Percentiles rank a stretch among this genome's conserved stretches.
phyloP scores from a whole-genome alignment of 2,888 invertebrate species.

The Conchocele bisecta region DNA sequence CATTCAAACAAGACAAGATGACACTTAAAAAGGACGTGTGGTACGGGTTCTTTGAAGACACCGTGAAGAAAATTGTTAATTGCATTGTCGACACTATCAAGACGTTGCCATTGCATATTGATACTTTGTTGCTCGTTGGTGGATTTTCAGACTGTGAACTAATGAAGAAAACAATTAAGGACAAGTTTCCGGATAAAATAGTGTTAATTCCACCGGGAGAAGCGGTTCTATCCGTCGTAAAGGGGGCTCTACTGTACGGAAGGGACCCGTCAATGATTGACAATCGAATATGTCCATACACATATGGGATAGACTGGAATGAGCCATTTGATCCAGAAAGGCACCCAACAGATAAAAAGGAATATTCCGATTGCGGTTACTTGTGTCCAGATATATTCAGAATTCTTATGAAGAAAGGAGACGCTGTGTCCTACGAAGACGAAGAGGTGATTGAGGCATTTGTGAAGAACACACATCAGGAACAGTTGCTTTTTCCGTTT shows the following conservation, averaged over 20 bases:
- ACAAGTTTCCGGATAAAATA: constrained; percentile 8
- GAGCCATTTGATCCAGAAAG: constrained; percentile 26
- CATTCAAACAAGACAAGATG: too few species aligned
- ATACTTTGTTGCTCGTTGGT: too few species aligned
- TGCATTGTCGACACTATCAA: too few species aligned
- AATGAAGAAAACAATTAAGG: constrained; percentile 19
- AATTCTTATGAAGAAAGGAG: constrained; percentile 19
- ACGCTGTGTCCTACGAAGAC: constrained; percentile 1
- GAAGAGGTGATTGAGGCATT: constrained; percentile 21
- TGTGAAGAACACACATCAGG: constrained; percentile 18
- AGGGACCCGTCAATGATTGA: constrained; percentile 31
- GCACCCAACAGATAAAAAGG: constrained; percentile 16
- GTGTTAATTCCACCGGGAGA: constrained; percentile 34
- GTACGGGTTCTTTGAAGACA: too few species aligned
- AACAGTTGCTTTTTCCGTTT: constrained; percentile 38
- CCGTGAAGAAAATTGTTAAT: too few species aligned
- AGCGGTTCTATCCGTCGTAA: constrained; percentile 31
- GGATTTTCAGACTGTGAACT: constrained; percentile 42
- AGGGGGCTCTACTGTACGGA: constrained; percentile 43
- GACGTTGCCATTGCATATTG: too few species aligned
- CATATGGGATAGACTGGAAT: constrained; percentile 46
- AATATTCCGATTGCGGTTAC: constrained; percentile 31
- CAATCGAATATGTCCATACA: constrained; percentile 18
- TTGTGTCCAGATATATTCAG: constrained; percentile 43
- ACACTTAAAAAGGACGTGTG: too few species aligned